phyloP scores from a whole-genome alignment of 2,797 vertebrate genomes.

The Ciconia nigra region DNA sequence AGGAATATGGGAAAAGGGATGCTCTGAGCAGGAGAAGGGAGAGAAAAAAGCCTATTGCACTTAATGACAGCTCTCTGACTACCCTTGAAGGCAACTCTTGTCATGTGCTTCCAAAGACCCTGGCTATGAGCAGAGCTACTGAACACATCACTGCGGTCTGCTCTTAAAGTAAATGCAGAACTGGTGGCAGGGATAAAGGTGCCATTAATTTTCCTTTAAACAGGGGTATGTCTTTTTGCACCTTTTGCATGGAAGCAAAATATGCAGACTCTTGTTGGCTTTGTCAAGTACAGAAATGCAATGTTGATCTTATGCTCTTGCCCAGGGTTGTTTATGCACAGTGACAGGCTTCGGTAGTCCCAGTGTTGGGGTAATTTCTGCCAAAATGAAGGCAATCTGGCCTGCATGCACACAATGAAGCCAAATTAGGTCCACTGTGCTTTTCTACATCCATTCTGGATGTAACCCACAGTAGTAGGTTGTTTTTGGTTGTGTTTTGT shows the following conservation, averaged over 20 bases:
- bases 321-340: background rate
- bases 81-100: background rate
- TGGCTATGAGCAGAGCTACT: background rate
- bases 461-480: background rate
- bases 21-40: background rate
- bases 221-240: background rate
- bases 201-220: background rate
- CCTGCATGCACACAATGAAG: background rate
- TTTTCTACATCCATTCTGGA: background rate
- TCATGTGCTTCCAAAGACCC: background rate
- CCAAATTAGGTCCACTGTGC: background rate
- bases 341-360: background rate
- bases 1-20: background rate
- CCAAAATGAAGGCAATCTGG: background rate
- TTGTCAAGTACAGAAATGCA: background rate
- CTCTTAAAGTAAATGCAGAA: background rate
- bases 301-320: accelerated
- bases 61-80: background rate
- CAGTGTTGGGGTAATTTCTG: background rate
- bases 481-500: background rate
- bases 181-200: background rate
- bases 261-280: accelerated
- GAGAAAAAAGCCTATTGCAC: background rate
- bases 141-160: background rate
- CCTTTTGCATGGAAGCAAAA: background rate